phyloP scores from a whole-genome alignment of 2,113 vertebrate genomes.

The Vidua chalybeata region DNA sequence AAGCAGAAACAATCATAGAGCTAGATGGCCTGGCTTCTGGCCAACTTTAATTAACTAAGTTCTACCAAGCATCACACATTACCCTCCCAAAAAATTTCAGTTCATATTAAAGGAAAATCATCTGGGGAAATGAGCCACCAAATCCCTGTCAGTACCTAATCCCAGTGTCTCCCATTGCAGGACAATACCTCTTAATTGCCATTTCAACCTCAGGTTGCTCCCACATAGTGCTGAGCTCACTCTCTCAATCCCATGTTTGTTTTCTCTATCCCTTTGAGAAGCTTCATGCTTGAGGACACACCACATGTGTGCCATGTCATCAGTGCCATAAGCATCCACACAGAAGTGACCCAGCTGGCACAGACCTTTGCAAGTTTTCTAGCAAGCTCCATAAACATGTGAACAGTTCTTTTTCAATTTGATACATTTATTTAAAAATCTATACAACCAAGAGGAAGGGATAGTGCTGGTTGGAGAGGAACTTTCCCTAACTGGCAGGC shows the following conservation, averaged over 20 bases:
- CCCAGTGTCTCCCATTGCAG: neutral
- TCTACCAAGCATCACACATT: neutral
- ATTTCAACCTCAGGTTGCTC: neutral
- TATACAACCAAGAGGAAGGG: neutral
- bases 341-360: neutral
- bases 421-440: neutral
- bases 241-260: neutral
- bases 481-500: neutral
- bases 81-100: neutral
- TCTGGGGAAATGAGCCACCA: neutral
- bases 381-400: neutral
- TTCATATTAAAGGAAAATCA: neutral
- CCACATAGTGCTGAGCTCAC: neutral
- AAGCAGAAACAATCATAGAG: neutral
- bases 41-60: constrained; percentile 30
- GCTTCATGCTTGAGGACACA: neutral
- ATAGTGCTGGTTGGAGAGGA: neutral
- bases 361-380: neutral
- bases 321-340: neutral
- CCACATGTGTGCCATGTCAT: neutral
- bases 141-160: neutral
- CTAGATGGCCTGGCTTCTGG: neutral
- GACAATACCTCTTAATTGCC: neutral
- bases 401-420: neutral
- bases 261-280: neutral